Evolutionary conservation across 2,113 vertebrate genomes (phyloP), one percentile per base, ranked within the genome.

Genomic region (Psephotus haematonotus): DNA sequence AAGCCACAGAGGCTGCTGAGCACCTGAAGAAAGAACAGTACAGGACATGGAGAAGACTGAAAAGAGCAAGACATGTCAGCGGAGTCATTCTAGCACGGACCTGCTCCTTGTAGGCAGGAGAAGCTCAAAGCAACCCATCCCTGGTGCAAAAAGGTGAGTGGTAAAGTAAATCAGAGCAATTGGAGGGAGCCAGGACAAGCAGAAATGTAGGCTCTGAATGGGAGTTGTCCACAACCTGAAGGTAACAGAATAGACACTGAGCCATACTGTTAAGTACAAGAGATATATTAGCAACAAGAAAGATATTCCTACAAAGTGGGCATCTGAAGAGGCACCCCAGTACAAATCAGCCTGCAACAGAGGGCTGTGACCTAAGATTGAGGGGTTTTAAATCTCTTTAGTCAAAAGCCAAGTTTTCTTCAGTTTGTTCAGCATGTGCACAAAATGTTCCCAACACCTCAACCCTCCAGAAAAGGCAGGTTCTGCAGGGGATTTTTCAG

Each of bases 401-500:
- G 55, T 50, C 28, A 37, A 17, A 92, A 75, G 28, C 14, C 28
- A 90, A 55, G 25, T 76, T 65, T 68, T 55, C 72, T 49, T 23
- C 37, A 43, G 16, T 68, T 85, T 89, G 25, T 19, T 94, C 28
- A 68, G 52, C 47, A 90, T 1, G 2, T 69, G 49, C 53, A 90
- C 41, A 86, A 85, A 76, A 94, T 1, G 3, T 68, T 83, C 41
- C 14, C 63, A 84, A 37, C 18, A 72, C n/a, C 15, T 43, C 70
- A 77, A 37, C 13, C 14, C 33, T n/a, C 46, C 88, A 88, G 76
- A 67, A 92, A 82, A 82, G 52, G 39, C 39, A 91, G 62, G 59
- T 90, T 94, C 88, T 93, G 46, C 59, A 83, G 71, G 37, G 50
- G 71, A 84, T 67, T 92, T 95, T 86, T 88, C 83, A 86, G 46